These are phyloP conservation scores for Percopsis transmontana DNA, from an alignment of 2,113 vertebrate species.

Conservation along the genomic window DNA sequence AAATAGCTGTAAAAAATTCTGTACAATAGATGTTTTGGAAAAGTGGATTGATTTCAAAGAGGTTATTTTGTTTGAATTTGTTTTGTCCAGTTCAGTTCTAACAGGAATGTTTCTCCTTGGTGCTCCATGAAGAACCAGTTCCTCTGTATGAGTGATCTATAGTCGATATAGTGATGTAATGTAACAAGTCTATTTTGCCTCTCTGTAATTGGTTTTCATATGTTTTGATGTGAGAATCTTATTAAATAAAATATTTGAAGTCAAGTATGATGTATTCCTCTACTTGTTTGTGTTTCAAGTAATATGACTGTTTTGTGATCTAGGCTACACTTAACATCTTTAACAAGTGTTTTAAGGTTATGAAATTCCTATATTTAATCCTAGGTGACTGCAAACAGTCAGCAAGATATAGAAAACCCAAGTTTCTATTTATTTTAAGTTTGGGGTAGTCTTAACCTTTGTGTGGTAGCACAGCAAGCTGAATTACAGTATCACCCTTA, in stretches of 20 bases:
- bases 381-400: too few species aligned
- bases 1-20: slow-evolving; percentile 19
- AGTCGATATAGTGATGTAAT: slow-evolving; percentile 39
- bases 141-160: slow-evolving; percentile 43
- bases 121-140: slow-evolving; percentile 39
- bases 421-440: too few species aligned
- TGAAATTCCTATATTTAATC: too few species aligned
- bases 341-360: too few species aligned
- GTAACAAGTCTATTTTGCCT: slow-evolving; percentile 54
- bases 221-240: slow-evolving; percentile 78
- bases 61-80: not conserved
- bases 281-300: not conserved
- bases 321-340: too few species aligned
- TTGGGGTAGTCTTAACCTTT: too few species aligned
- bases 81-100: slow-evolving; percentile 15
- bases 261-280: slow-evolving; percentile 14
- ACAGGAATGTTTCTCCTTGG: slow-evolving; percentile 26
- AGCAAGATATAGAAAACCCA: too few species aligned
- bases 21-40: slow-evolving; percentile 30
- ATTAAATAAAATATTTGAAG: slow-evolving; percentile 75
- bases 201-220: slow-evolving; percentile 75
- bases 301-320: not conserved
- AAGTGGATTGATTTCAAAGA: slow-evolving; percentile 21
- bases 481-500: too few species aligned
- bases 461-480: too few species aligned